Evolutionary conservation across 2,888 invertebrate genomes (phyloP).

Genomic region (Amblyjoppa proteus): DNA sequence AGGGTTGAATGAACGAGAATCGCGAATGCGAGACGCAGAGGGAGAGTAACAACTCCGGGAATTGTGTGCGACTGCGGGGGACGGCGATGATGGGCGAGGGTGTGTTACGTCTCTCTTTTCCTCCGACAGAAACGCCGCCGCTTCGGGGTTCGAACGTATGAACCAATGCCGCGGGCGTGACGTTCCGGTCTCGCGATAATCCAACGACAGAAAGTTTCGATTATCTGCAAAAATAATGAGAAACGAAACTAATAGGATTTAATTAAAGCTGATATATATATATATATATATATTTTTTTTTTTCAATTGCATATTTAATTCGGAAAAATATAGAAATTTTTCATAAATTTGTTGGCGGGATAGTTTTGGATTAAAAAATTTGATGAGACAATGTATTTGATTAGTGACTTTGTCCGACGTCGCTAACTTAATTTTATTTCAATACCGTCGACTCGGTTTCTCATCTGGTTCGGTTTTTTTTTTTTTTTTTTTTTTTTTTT

Average conservation of each 20-base stretch:
- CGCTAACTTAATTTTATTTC: not conserved
- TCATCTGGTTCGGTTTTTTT: not conserved
- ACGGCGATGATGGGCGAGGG: not conserved
- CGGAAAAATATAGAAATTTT: not conserved
- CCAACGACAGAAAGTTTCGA: not conserved
- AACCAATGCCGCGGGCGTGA: constrained; percentile 5
- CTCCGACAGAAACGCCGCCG: not conserved
- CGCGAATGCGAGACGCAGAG: constrained; percentile 11
- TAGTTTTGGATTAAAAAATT: not conserved
- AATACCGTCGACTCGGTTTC: not conserved
- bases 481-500: constrained; percentile 17
- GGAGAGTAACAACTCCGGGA: constrained; percentile 12
- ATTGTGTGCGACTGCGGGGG: constrained; percentile 3
- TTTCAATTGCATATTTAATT: not conserved
- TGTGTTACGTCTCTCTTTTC: not conserved
- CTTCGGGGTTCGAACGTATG: constrained; percentile 30
- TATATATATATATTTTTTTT: not conserved
- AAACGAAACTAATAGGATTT: not conserved
- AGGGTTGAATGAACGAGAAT: constrained; percentile 12
- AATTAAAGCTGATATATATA: no score
- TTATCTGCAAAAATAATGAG: not conserved
- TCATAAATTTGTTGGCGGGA: not conserved
- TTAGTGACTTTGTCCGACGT: not conserved
- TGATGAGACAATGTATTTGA: not conserved
- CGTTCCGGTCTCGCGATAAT: not conserved